Conservation (phyloP, 1,140 invertebrate species). For the Lepidurus couesii region DNA sequence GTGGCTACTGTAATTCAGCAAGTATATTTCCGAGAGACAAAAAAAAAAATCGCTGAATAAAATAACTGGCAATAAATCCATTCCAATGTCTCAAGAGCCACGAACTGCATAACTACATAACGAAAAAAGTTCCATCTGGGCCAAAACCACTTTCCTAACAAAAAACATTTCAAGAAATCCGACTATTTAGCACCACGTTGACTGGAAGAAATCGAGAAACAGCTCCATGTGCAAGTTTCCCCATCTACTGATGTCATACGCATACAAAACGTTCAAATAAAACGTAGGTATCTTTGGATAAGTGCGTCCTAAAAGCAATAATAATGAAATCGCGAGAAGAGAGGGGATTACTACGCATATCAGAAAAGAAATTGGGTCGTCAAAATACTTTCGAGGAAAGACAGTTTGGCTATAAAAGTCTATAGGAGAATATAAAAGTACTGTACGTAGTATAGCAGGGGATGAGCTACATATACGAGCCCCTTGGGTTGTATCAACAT, state of each 20-base stretch:
- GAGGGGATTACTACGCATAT: not conserved
- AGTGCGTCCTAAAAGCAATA: not conserved
- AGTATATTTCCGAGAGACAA: too few species aligned
- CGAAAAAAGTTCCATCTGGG: too few species aligned
- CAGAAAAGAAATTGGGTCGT: not conserved
- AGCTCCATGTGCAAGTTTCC: too few species aligned
- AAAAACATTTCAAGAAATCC: too few species aligned
- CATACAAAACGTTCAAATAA: not conserved
- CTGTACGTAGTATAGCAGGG: not conserved
- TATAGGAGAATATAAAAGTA: not conserved
- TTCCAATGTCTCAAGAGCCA: too few species aligned
- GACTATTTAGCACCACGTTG: too few species aligned
- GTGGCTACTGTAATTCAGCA: too few species aligned
- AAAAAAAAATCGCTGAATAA: too few species aligned
- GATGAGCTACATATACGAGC: not conserved
- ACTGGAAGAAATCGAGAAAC: too few species aligned
- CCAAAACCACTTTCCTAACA: too few species aligned
- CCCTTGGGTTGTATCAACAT: slow-evolving; percentile 5
- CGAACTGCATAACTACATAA: too few species aligned
- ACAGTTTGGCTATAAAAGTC: not conserved
- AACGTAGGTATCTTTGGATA: not conserved
- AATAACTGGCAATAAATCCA: too few species aligned
- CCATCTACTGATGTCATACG: not conserved
- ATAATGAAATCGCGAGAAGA: not conserved
- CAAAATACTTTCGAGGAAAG: not conserved